Base-by-base conservation (phyloP, 1,140 invertebrate species). In the Solenopsis invicta region DNA sequence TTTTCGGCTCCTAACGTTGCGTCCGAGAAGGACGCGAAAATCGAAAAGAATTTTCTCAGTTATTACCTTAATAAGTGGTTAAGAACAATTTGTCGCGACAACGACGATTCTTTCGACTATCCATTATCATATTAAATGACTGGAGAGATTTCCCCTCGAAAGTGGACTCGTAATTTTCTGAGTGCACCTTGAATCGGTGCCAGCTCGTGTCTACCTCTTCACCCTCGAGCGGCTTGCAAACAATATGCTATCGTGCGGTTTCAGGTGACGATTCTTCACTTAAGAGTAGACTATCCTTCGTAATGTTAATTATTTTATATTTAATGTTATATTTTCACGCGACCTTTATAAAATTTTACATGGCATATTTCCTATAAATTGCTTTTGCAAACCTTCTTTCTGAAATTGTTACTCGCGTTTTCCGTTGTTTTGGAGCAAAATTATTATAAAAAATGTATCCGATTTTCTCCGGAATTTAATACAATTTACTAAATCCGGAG, bases 151-250 rank as follows among this genome's bases (percentile, higher is more conserved):
- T 76, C 59, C 69, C 71, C 61, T 85, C 56, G 90, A 91, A 88
- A 72, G 82, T 88, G 87, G 89, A 82, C 90, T 91, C 86, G 92
- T 88, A 94, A 94, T 94, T 92, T 92, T 88, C 86, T 91, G 92
- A 94, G 92, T 93, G 92, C 93, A 89, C 89, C 90, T 92, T 94
- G 94, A 95, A 94, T 93, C 88, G 92, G 93, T 94, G 94, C 94
- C 94, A 95, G 92, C 89, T 91, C 80, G 94, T 94, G 91, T 88
- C 90, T 76, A 41, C 45, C 69, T 85, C 71, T 74, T 74, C 81
- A 77, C 71, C 86, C 89, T 41, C 80, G 78, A 87, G 61, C 62
- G 24, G 81, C 61, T 29, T 77, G 74, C 88, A 87, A 86, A 89
- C 71, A 34, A 74, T 64, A n/a, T 56, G 45, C 77, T 59, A 56